Conservation (phyloP, 2,888 invertebrate genomes). For the Cerastis rubricosa region DNA sequence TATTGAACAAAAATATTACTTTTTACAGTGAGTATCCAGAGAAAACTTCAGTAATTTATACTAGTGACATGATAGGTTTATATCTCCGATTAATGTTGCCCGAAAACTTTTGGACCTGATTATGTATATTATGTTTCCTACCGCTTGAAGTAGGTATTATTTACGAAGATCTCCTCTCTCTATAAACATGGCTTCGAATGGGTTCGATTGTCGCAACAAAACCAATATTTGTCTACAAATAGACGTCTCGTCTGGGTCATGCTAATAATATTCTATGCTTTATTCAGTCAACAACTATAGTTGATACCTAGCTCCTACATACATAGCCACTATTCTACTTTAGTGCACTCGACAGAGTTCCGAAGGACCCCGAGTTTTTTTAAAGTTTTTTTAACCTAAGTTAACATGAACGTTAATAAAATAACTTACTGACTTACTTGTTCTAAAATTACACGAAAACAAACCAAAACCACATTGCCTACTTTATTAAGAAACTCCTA, state of each 20-base stretch:
- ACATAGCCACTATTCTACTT: neutral
- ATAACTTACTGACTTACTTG: neutral
- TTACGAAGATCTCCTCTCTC: neutral
- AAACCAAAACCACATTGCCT: neutral
- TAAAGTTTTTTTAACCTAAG: accelerated
- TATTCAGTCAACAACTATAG: neutral
- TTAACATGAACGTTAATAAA: neutral
- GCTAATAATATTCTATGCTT: conserved; percentile 2
- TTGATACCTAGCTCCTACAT: neutral
- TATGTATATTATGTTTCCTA: neutral
- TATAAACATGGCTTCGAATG: neutral
- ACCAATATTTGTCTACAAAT: conserved; percentile 29
- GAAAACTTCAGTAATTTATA: no score
- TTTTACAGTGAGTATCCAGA: no score
- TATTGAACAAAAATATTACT: no score
- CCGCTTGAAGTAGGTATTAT: neutral
- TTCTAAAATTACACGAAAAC: neutral
- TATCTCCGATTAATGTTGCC: no score
- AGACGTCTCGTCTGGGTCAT: neutral
- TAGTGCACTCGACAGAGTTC: neutral
- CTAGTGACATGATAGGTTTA: no score
- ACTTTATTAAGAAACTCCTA: conserved; percentile 8
- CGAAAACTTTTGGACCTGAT: no score
- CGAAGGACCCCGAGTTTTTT: neutral
- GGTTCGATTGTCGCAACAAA: conserved; percentile 8